Percentiles rank a stretch among this genome's conserved stretches.
phyloP scores from a whole-genome alignment of 2,888 invertebrate genomes.

The Orthosia cruda region DNA sequence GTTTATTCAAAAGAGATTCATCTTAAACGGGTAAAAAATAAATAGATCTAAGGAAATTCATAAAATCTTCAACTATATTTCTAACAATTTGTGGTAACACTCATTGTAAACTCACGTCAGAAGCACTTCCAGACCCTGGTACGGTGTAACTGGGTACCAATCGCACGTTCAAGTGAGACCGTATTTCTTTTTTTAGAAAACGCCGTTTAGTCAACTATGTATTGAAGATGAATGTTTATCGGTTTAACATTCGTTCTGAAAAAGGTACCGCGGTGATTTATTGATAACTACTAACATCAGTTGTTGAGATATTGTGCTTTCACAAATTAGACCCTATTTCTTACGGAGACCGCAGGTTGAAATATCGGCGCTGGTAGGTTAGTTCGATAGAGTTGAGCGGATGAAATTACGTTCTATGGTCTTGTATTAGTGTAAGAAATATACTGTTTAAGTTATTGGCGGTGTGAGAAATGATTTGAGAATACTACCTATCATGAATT shows the following conservation, averaged over 20 bases:
- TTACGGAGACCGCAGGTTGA: slow-evolving; percentile 48
- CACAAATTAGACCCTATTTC: slow-evolving; percentile 64
- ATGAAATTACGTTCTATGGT: slow-evolving; percentile 26
- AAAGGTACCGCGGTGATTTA: slow-evolving; percentile 78
- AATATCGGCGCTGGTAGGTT: slow-evolving; percentile 52
- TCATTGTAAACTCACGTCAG: slow-evolving; percentile 62
- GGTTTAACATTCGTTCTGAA: slow-evolving; percentile 79
- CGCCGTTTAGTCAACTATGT: slow-evolving; percentile 84
- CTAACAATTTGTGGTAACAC: slow-evolving; percentile 3
- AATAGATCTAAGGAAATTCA: background rate
- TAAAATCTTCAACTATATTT: background rate
- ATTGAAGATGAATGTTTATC: slow-evolving; percentile 85
- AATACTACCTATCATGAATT: background rate
- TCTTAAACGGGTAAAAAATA: background rate
- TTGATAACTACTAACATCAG: slow-evolving; percentile 71
- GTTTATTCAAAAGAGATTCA: background rate
- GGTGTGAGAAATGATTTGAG: background rate
- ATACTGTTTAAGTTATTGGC: slow-evolving; percentile 19
- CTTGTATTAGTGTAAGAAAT: slow-evolving; percentile 19
- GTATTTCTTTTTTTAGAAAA: slow-evolving; percentile 81
- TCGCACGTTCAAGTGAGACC: slow-evolving; percentile 80
- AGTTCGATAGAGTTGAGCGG: slow-evolving; percentile 38
- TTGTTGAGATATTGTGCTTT: slow-evolving; percentile 68
- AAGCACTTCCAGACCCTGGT: slow-evolving; percentile 42
- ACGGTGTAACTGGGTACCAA: slow-evolving; percentile 72